phyloP scores from a whole-genome alignment of 30 jellyfish, hydroid and myxozoan species.

The Aurelia sp. region DNA sequence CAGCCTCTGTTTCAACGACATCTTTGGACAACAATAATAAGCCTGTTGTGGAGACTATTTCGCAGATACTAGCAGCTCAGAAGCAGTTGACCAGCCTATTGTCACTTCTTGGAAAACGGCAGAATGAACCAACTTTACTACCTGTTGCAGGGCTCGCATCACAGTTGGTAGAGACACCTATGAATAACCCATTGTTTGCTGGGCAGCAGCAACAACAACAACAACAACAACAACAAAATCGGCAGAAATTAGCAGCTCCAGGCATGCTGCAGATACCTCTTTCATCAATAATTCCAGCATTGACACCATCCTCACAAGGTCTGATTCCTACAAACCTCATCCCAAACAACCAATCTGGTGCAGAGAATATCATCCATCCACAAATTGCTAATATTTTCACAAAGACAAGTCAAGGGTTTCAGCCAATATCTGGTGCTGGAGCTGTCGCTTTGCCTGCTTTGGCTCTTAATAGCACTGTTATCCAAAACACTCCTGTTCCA shows the following conservation, averaged over 20 bases:
- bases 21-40: conserved; percentile 19
- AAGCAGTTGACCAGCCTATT: conserved; percentile 67
- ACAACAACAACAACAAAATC: no score
- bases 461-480: conserved; percentile 20
- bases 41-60: conserved; percentile 66
- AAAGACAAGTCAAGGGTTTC: conserved; percentile 44
- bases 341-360: conserved; percentile 9
- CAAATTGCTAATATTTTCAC: conserved; percentile 45
- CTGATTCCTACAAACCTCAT: conserved; percentile 21
- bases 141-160: conserved; percentile 59
- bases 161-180: conserved; percentile 78
- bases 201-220: conserved; percentile 4
- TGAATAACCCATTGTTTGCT: conserved; percentile 62
- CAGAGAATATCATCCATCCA: conserved; percentile 13
- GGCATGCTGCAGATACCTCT: conserved; percentile 62
- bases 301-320: conserved; percentile 58
- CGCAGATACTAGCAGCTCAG: conserved; percentile 79
- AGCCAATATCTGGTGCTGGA: conserved; percentile 12
- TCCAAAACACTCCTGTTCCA: conserved; percentile 44
- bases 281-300: conserved; percentile 54
- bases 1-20: conserved; percentile 25
- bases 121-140: conserved; percentile 40
- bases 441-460: conserved; percentile 55
- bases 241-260: conserved; percentile 1
- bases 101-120: conserved; percentile 65